phyloP scores from a whole-genome alignment of 1,140 invertebrate species.

The Glomeris maerens region DNA sequence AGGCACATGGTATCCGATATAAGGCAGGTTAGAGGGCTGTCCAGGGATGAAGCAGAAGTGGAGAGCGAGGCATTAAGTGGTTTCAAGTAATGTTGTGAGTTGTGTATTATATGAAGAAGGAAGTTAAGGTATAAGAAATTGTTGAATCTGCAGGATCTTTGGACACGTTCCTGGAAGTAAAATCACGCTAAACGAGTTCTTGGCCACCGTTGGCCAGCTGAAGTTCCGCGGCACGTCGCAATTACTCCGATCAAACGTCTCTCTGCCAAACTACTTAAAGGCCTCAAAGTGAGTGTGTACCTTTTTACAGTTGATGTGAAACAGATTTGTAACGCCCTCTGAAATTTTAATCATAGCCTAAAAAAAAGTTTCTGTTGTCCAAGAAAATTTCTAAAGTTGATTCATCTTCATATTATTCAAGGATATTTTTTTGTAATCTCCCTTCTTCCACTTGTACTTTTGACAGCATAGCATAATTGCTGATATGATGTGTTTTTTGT shows the following conservation, averaged over 20 bases:
- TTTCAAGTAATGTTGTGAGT: background rate
- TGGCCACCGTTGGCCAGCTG: conserved; percentile 37
- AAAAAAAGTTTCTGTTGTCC: too few relatives aligned
- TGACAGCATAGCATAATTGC: too few relatives aligned
- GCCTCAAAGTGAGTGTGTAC: background rate
- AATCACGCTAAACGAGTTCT: conserved; percentile 33
- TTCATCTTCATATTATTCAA: too few relatives aligned
- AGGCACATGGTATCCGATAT: conserved; percentile 33
- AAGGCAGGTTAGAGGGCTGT: conserved; percentile 27
- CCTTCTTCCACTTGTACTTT: background rate
- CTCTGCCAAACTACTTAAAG: conserved; percentile 12
- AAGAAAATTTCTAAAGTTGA: too few relatives aligned
- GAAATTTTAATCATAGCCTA: too few relatives aligned
- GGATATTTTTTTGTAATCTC: too few relatives aligned
- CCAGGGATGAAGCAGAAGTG: conserved; percentile 27
- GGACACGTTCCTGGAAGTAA: conserved; percentile 25
- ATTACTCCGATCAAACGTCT: conserved; percentile 29
- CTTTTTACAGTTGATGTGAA: background rate
- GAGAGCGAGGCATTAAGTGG: conserved; percentile 9
- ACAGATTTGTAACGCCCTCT: too few relatives aligned
- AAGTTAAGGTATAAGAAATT: conserved; percentile 26
- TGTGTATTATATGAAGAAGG: conserved; percentile 21
- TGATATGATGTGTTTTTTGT: too few relatives aligned
- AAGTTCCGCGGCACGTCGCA: conserved; percentile 41
- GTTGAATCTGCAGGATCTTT: conserved; percentile 32